A percentile compares a stretch with the other conserved stretches of the same genome.
Conservation (phyloP, 2,113 vertebrate genomes). For the Spheniscus mendiculus region DNA sequence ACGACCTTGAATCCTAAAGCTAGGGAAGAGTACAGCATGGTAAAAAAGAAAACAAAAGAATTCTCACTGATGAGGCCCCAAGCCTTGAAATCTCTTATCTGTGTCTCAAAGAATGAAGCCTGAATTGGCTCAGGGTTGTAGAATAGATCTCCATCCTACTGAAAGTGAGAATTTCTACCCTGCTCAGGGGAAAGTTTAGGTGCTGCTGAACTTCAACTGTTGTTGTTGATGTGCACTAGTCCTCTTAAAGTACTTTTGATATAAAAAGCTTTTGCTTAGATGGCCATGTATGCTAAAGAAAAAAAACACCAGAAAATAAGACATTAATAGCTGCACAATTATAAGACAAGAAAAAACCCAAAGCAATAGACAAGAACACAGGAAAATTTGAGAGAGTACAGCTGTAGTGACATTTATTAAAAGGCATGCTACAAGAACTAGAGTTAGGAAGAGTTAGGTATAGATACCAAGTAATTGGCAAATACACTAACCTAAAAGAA, state of each 20-base stretch:
- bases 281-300: background rate
- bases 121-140: background rate
- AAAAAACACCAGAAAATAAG: background rate
- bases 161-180: background rate
- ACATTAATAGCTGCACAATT: conserved; percentile 50
- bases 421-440: conserved; percentile 82
- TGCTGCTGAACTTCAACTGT: background rate
- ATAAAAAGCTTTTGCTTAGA: conserved; percentile 27
- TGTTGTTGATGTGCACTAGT: background rate
- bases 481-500: conserved; percentile 72
- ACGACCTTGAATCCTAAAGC: background rate
- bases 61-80: background rate
- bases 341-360: conserved; percentile 44
- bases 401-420: conserved; percentile 86
- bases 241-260: background rate
- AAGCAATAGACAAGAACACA: conserved; percentile 78
- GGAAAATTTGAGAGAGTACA: conserved; percentile 76
- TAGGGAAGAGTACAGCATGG: background rate
- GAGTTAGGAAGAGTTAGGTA: conserved; percentile 74
- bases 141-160: background rate
- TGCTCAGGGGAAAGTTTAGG: background rate
- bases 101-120: background rate
- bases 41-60: background rate
- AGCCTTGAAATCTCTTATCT: background rate
- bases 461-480: conserved; percentile 73